phyloP scores from a whole-genome alignment of 1,140 invertebrate genomes.

The Artemia franciscana region DNA sequence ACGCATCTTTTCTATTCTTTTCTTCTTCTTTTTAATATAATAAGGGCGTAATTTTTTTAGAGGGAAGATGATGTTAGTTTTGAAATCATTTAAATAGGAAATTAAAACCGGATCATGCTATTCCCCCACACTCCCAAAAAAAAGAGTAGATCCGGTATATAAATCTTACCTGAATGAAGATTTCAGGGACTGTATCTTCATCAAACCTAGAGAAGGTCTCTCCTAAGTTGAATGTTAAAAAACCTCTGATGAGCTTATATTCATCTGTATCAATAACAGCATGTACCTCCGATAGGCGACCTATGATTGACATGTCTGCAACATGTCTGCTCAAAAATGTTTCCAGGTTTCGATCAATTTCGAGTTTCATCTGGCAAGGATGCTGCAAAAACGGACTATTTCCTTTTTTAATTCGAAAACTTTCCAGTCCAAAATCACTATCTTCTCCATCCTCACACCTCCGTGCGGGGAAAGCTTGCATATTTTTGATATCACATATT shows the following conservation, averaged over 20 bases:
- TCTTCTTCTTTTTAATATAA: too few relatives aligned
- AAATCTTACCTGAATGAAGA: too few relatives aligned
- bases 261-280: conserved; percentile 57
- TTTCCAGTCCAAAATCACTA: conserved; percentile 23
- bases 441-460: conserved; percentile 14
- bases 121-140: too few relatives aligned
- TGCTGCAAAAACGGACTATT: conserved; percentile 43
- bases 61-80: too few relatives aligned
- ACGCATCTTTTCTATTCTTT: too few relatives aligned
- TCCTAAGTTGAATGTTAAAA: conserved; percentile 75
- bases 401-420: conserved; percentile 27
- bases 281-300: conserved; percentile 59
- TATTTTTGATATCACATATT: conserved; percentile 47
- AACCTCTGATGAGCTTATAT: conserved; percentile 64
- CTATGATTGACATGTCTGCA: conserved; percentile 63
- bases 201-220: too few relatives aligned
- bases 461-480: conserved; percentile 50
- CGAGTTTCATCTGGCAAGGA: conserved; percentile 49
- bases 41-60: too few relatives aligned
- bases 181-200: too few relatives aligned
- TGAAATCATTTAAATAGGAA: too few relatives aligned
- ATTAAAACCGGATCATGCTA: too few relatives aligned
- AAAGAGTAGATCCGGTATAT: too few relatives aligned
- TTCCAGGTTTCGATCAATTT: conserved; percentile 62
- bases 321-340: conserved; percentile 38